Conservation (phyloP, 2,888 invertebrate species). For the Hedya salicella region DNA sequence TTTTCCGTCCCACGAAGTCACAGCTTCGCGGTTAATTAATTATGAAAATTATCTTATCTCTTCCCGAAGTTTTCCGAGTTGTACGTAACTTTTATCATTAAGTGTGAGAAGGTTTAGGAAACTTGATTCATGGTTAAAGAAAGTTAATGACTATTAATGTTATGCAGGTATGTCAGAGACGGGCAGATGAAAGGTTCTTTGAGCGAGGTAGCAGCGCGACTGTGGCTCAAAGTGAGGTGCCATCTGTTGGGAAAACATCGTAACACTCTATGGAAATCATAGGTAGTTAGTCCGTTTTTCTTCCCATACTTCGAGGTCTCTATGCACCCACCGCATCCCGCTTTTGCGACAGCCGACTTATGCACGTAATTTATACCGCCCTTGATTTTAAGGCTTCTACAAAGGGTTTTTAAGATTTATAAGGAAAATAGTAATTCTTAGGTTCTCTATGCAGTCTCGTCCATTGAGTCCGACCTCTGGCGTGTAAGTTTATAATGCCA, state of each 20-base stretch:
- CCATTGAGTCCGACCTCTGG: too few relatives aligned
- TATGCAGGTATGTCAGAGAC: conserved; percentile 14
- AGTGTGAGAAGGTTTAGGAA: conserved; percentile 14
- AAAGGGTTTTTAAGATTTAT: background rate
- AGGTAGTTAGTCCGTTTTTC: background rate
- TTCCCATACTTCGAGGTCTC: background rate
- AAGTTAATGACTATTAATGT: conserved; percentile 18
- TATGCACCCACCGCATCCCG: conserved; percentile 11
- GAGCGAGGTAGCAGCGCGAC: conserved; percentile 2
- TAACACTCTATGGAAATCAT: background rate
- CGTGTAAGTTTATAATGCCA: too few relatives aligned
- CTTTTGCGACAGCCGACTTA: conserved; percentile 18
- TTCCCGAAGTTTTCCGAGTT: conserved; percentile 29
- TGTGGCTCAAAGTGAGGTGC: conserved; percentile 11
- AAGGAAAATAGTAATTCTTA: background rate
- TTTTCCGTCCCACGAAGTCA: conserved; percentile 31
- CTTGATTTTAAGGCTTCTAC: conserved; percentile 17
- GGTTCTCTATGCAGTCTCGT: background rate
- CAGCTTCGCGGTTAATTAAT: conserved; percentile 41
- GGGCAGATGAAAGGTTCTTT: conserved; percentile 11
- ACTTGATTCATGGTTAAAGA: conserved; percentile 23
- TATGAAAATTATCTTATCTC: conserved; percentile 42
- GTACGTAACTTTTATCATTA: conserved; percentile 34
- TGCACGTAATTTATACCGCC: conserved; percentile 29
- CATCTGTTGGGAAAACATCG: background rate